A percentile compares a stretch with the other conserved stretches of the same genome.
Evolutionary conservation across 2,113 vertebrate species (phyloP).

Genomic region (Crotalus horridus): DNA sequence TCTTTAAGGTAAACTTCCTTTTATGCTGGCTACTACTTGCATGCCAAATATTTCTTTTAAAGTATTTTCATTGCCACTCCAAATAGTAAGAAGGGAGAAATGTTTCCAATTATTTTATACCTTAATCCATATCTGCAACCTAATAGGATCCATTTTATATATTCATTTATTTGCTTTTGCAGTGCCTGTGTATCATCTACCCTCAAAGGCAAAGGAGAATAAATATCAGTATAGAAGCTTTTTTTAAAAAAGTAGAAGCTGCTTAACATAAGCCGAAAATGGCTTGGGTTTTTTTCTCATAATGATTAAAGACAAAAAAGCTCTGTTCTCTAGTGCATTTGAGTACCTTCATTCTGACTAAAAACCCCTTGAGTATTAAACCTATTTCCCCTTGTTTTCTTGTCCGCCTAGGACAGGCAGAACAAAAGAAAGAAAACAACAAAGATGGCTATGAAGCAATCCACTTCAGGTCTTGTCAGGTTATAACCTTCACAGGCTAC

Average conservation of each 20-base stretch:
- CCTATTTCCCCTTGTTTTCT: not conserved
- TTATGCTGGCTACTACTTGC: not conserved
- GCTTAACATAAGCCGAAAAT: not conserved
- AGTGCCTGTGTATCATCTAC: not conserved
- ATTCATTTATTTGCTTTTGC: not conserved
- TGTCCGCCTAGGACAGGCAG: not conserved
- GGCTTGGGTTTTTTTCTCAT: not conserved
- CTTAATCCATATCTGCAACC: not conserved
- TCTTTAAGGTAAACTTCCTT: not conserved
- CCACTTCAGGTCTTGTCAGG: not conserved
- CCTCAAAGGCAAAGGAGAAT: not conserved
- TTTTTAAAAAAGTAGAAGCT: not conserved
- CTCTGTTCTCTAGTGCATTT: not conserved
- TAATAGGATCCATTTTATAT: not conserved
- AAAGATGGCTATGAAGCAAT: not conserved
- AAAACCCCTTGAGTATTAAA: not conserved
- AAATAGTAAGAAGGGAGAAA: not conserved
- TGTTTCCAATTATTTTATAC: not conserved
- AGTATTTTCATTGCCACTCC: not conserved
- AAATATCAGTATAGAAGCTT: not conserved
- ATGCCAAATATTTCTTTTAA: not conserved
- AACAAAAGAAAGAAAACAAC: not conserved
- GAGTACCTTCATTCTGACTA: not conserved
- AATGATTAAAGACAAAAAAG: not conserved
- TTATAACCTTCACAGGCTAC: not conserved